phyloP scores from a whole-genome alignment of 2,113 vertebrate species.

The Symphodus melops region DNA sequence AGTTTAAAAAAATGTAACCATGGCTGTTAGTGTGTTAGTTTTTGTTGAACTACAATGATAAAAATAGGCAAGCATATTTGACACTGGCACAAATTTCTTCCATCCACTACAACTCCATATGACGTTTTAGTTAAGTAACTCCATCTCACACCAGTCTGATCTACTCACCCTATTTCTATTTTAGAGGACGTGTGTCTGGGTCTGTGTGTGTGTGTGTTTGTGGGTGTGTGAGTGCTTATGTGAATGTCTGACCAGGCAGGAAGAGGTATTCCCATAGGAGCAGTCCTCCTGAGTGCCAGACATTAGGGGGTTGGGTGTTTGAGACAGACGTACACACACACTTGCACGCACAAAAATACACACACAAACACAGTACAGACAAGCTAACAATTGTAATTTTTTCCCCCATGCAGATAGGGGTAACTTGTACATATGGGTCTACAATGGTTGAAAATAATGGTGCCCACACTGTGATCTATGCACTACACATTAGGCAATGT shows the following conservation, averaged over 20 bases:
- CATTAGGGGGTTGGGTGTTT: constrained; percentile 68
- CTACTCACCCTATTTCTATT: constrained; percentile 72
- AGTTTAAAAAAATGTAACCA: background rate
- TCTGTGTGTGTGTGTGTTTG: constrained; percentile 38
- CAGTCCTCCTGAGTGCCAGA: constrained; percentile 74
- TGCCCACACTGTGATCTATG: too few species aligned
- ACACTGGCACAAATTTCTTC: constrained; percentile 29
- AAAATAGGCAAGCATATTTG: constrained; percentile 1
- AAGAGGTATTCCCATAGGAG: constrained; percentile 72
- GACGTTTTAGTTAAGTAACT: too few species aligned
- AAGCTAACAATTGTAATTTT: too few species aligned
- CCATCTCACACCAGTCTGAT: constrained; percentile 69
- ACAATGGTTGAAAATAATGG: too few species aligned
- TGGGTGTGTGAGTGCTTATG: constrained; percentile 33
- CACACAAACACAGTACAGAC: too few species aligned
- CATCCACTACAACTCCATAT: constrained; percentile 57
- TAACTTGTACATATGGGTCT: too few species aligned
- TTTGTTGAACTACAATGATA: constrained; percentile 27
- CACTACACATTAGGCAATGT: too few species aligned
- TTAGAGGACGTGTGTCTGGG: constrained; percentile 42
- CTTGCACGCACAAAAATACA: too few species aligned
- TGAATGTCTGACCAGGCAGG: constrained; percentile 52
- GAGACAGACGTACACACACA: background rate
- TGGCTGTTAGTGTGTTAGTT: background rate
- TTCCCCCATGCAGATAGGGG: too few species aligned